Evolutionary conservation across 2,797 vertebrate species (phyloP).

Genomic region (Eulemur coronatus): DNA sequence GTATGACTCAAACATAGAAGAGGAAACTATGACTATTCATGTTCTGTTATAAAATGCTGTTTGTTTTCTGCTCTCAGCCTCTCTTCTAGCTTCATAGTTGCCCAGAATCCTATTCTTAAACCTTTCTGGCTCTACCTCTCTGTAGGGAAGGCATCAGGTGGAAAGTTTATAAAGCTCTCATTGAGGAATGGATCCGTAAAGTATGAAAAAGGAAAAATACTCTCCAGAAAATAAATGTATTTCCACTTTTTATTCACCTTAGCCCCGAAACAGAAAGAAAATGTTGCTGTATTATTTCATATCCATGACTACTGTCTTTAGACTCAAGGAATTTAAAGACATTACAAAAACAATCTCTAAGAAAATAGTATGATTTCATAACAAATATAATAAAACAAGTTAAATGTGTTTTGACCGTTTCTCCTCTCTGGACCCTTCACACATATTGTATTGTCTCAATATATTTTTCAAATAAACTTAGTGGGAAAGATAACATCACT

Average conservation of each 20-base stretch:
- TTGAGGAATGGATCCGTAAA: background rate
- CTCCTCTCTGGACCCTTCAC: background rate
- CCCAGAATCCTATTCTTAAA: background rate
- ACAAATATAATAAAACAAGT: slow-evolving; percentile 27
- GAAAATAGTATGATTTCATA: background rate
- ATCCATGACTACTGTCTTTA: background rate
- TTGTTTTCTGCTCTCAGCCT: background rate
- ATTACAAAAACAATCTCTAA: background rate
- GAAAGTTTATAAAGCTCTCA: background rate
- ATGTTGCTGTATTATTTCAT: background rate
- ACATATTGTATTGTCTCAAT: background rate
- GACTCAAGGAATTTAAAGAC: slow-evolving; percentile 28
- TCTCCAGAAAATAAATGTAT: background rate
- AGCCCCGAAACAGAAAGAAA: background rate
- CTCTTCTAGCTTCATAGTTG: background rate
- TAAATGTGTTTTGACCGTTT: background rate
- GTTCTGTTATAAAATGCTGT: background rate
- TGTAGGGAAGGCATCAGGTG: background rate
- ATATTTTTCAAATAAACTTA: slow-evolving; percentile 12
- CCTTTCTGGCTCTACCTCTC: background rate
- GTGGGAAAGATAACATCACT: background rate
- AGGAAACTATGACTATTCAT: background rate
- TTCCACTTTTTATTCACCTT: background rate
- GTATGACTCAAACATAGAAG: background rate
- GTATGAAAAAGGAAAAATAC: background rate